Conservation (phyloP, 2,888 invertebrate genomes). For the Idaea aversata region DNA sequence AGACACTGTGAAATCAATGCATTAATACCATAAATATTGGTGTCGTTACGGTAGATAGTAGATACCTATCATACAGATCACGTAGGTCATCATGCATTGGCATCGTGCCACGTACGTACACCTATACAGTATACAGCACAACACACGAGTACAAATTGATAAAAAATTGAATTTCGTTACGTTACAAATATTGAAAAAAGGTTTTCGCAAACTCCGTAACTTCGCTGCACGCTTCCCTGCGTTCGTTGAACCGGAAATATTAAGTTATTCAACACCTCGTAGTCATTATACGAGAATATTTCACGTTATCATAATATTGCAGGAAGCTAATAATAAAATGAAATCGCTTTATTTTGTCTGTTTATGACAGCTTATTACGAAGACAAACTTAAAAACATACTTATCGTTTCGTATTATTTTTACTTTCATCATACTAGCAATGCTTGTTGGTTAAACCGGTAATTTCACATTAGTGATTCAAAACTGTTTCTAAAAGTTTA, state of each 20-base stretch:
- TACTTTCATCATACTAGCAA: background rate
- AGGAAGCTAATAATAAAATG: background rate
- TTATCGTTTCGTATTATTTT: background rate
- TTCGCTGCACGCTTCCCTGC: constrained; percentile 11
- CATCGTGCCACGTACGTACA: no score
- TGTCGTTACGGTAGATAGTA: no score
- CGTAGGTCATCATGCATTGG: no score
- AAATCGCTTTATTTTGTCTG: background rate
- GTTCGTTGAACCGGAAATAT: constrained; percentile 20
- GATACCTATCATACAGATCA: no score
- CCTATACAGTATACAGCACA: no score
- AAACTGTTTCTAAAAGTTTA: background rate
- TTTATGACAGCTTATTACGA: no score
- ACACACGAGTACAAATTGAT: no score
- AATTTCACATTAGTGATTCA: no score
- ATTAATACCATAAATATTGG: no score
- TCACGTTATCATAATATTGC: background rate
- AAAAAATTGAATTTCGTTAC: constrained; percentile 12
- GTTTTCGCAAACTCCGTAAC: constrained; percentile 14
- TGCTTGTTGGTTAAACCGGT: background rate
- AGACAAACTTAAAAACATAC: background rate
- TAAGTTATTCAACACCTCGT: constrained; percentile 25
- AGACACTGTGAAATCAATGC: no score
- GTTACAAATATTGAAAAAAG: constrained; percentile 36
- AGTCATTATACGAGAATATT: constrained; percentile 9